Evolutionary conservation across 2,113 vertebrate genomes (phyloP).

Genomic region (Nycticebus coucang): DNA sequence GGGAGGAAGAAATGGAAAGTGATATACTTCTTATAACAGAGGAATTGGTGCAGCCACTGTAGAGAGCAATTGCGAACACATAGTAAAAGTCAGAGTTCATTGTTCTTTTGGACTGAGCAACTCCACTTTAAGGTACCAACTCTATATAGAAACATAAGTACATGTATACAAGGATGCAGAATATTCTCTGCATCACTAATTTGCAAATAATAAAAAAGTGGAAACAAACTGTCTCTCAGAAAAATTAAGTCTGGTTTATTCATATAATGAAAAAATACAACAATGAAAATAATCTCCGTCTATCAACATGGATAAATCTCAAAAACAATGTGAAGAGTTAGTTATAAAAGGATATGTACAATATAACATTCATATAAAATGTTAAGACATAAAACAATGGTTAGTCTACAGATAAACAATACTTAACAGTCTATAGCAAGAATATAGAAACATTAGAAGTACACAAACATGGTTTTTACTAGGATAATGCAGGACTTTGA

Average conservation of each 20-base stretch:
- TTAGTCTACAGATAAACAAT: neutral
- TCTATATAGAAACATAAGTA: neutral
- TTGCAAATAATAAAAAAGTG: slow-evolving; percentile 20
- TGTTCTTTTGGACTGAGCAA: neutral
- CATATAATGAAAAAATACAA: slow-evolving; percentile 29
- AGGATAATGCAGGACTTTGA: neutral
- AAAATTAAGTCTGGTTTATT: slow-evolving; percentile 49
- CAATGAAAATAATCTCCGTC: slow-evolving; percentile 24
- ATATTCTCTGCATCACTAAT: neutral
- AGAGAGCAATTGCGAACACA: neutral
- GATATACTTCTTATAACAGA: neutral
- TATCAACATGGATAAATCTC: neutral
- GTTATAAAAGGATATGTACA: neutral
- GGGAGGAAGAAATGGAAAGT: neutral
- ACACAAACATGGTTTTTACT: neutral
- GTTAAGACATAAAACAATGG: neutral
- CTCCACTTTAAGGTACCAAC: neutral
- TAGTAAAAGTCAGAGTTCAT: neutral
- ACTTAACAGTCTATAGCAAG: neutral
- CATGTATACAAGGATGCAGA: neutral
- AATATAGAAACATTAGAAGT: neutral
- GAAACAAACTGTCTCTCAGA: neutral
- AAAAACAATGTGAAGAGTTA: neutral
- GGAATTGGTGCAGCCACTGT: neutral
- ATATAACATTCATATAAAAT: neutral